Evolutionary conservation across 2,888 invertebrate species (phyloP), one percentile per base, ranked within the genome.

Genomic region (Drosophila flavopinicola): DNA sequence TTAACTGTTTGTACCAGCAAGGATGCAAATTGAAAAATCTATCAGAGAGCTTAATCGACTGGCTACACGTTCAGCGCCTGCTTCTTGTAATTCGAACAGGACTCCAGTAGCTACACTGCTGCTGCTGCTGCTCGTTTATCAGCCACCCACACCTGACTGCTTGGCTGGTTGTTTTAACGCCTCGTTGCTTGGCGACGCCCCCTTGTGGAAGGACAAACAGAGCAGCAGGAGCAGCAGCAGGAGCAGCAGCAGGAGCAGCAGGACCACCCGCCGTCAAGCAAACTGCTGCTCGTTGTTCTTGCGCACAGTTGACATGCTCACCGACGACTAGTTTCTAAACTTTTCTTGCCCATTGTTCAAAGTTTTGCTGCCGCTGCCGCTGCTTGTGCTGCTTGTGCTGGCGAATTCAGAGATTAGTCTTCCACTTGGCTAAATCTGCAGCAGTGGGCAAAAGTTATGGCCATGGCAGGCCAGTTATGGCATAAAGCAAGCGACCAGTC

Each of bases 341-440:
- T 84, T 86, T 86, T 66, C 78, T 67, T 72, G 60, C 59, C 72
- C 85, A 82, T 82, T 82, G 82, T 82, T 85, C 75, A 78, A 82
- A 87, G 73, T 86, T 82, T 72, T 69, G 54, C 53, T 37, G 48
- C 25, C 35, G 51, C 56, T 35, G 33, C 30, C 1, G 23, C 6
- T 35, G 44, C 30, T 11, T 24, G 42, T 66, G 42, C 20, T 49
- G 60, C 39, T 37, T 24, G 42, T 66, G 72, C 75, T 75, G 70
- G 65, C 56, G 73, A 85, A 82, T 84, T 78, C 78, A 65, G 75
- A 83, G 82, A 87, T 88, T 87, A 87, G 88, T 85, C 83, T 87
- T 87, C 77, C 87, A 80, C 88, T 88, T 87, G 74, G 87, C 72
- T 88, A 83, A 88, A 59, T 87, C 80, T 68, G 66, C 76, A 73